phyloP scores from a whole-genome alignment of 2,797 vertebrate species.

The Eutrigla gurnardus region DNA sequence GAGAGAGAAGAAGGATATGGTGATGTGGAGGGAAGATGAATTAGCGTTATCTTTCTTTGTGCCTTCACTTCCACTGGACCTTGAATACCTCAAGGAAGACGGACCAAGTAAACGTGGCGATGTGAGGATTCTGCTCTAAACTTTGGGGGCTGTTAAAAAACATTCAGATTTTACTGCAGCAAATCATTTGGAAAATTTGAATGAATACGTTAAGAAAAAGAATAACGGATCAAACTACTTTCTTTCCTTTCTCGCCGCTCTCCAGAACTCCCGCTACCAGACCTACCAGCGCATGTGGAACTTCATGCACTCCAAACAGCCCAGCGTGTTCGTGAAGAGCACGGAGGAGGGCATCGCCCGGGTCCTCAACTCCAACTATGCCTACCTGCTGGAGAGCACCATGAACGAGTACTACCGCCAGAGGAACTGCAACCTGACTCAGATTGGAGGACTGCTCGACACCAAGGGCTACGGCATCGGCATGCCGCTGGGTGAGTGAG shows the following conservation, averaged over 20 bases:
- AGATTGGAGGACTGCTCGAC: slow-evolving; percentile 98
- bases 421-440: slow-evolving; percentile 99
- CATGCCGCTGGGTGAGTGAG: slow-evolving; percentile 95
- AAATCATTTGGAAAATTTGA: slow-evolving; percentile 16
- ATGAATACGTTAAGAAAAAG: slow-evolving; percentile 39
- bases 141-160: slow-evolving; percentile 7
- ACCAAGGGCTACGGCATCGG: slow-evolving; percentile 99
- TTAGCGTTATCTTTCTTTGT: slow-evolving; percentile 46
- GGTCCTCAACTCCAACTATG: slow-evolving; percentile 98
- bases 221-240: slow-evolving; percentile 21
- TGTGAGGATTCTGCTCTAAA: slow-evolving; percentile 42
- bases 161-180: slow-evolving; percentile 15
- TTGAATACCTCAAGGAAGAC: slow-evolving; percentile 48
- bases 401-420: slow-evolving; percentile 99
- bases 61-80: slow-evolving; percentile 46
- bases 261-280: slow-evolving; percentile 98
- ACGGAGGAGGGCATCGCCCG: slow-evolving; percentile 98
- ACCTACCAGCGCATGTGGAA: slow-evolving; percentile 99
- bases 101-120: slow-evolving; percentile 31
- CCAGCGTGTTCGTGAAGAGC: slow-evolving; percentile 98
- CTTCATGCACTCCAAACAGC: slow-evolving; percentile 99
- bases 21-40: slow-evolving; percentile 40
- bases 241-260: not conserved
- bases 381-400: slow-evolving; percentile 98
- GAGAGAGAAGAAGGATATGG: slow-evolving; percentile 38